Base-by-base conservation (phyloP, 2,797 vertebrate genomes). In the Acipenser ruthenus region DNA sequence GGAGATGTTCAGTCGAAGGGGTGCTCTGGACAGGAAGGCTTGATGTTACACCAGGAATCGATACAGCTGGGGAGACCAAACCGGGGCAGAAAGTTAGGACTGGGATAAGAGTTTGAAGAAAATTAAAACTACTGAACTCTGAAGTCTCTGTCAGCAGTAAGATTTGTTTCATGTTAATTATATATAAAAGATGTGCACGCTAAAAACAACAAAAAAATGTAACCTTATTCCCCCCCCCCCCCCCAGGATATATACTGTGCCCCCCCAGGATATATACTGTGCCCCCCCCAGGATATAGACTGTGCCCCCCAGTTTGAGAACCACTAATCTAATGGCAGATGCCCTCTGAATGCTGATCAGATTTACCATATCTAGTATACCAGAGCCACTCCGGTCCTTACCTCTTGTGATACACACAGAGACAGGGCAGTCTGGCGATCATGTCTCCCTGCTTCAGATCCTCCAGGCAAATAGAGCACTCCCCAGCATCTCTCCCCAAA, bases 371-470 rank as follows among this genome's bases (percentile, higher is more conserved):
- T n/a, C 23, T 18, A 53, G 6, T 18, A 12, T 4, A 7, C 6
- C 8, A 18, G 10, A 7, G 51, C 7, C 4, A 10, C 12, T 13
- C 4, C 4, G 10, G 52, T 55, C 9, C 13, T 77, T 81, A 91
- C 89, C 87, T 88, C 78, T 91, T 91, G 69, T 91, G 90, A 75
- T 91, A 91, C 74, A 91, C 86, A 15, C 90, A 91, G 68, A 91
- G 88, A 70, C 90, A 91, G 65, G 90, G 87, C 74, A 91, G 85
- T 59, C 90, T 81, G 59, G 89, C 88, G 37, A 90, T 91, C 72
- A 86, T 90, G 76, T 91, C 88, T 48, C 90, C 90, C 73, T 88
- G 87, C 6, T 85, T 69, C 71, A 91, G 78, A 51, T 90, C 89
- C 74, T 91, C 90, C 74, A 91, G 76, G 75, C 90, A 91, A 72